phyloP scores from a whole-genome alignment of 1,140 invertebrate species.

The Episyrphus balteatus region DNA sequence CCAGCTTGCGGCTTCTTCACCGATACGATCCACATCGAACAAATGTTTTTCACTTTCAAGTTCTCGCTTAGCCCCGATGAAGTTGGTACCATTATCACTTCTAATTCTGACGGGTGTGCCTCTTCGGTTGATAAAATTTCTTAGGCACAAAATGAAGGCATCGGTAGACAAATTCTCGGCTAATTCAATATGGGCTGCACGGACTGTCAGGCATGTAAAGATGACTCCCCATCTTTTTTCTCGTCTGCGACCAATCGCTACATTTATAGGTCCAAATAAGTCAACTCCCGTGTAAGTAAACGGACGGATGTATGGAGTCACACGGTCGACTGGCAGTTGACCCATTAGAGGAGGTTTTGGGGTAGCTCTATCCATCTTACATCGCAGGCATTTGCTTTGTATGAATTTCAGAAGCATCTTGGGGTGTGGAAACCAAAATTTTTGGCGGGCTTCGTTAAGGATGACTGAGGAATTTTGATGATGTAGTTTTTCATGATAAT shows the following conservation, averaged over 20 bases:
- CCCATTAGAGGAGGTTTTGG: conserved; percentile 1
- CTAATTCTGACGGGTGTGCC: conserved; percentile 16
- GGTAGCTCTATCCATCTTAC: conserved; percentile 4
- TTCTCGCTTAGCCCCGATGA: conserved; percentile 21
- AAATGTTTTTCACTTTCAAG: conserved; percentile 6
- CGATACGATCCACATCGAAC: not conserved
- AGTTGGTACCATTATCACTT: conserved; percentile 33
- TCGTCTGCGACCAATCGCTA: conserved; percentile 8
- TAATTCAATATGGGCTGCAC: conserved; percentile 13
- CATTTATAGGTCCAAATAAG: conserved; percentile 4
- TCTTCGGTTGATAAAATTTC: conserved; percentile 13
- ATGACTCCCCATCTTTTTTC: conserved; percentile 15
- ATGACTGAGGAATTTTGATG: conserved; percentile 14
- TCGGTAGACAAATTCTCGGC: conserved; percentile 5
- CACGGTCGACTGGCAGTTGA: not conserved
- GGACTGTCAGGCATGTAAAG: conserved; percentile 12
- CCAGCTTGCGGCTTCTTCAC: not conserved
- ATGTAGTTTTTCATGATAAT: conserved; percentile 9
- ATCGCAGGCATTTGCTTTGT: not conserved
- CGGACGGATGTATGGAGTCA: not conserved
- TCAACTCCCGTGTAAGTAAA: conserved; percentile 7
- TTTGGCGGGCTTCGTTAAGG: conserved; percentile 10
- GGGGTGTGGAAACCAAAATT: conserved; percentile 10
- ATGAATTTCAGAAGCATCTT: not conserved
- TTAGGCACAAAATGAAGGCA: conserved; percentile 7